Evolutionary conservation across 1,140 invertebrate species (phyloP).

Genomic region (Papilio machaon): DNA sequence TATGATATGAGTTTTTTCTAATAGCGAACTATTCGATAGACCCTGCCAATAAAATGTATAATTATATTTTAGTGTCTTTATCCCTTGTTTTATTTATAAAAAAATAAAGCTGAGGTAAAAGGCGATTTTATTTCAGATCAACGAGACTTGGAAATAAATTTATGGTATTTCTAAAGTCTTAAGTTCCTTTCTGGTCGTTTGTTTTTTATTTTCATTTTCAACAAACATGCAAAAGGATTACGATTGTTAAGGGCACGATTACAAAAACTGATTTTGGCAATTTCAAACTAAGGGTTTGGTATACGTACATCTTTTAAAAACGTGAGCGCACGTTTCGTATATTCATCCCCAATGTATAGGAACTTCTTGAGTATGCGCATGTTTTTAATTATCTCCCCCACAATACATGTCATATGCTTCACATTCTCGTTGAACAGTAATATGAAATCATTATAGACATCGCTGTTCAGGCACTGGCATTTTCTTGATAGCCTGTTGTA

Average conservation of each 20-base stretch:
- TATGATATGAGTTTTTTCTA: constrained; percentile 65
- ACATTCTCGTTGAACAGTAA: constrained; percentile 74
- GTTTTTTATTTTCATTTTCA: too few relatives aligned
- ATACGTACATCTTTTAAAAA: constrained; percentile 72
- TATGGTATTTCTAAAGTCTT: too few relatives aligned
- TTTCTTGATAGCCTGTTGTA: constrained; percentile 71
- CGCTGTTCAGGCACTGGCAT: constrained; percentile 68
- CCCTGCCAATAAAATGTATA: constrained; percentile 51
- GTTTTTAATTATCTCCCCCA: constrained; percentile 75
- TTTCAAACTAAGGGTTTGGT: not conserved
- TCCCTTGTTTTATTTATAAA: not conserved
- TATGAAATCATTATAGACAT: constrained; percentile 69
- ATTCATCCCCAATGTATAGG: constrained; percentile 66
- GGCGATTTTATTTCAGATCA: not conserved
- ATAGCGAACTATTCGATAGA: constrained; percentile 48
- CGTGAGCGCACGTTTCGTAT: constrained; percentile 67
- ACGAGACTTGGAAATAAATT: too few relatives aligned
- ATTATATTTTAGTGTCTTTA: not conserved
- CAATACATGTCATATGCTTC: constrained; percentile 58
- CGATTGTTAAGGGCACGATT: too few relatives aligned
- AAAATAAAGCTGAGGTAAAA: too few relatives aligned
- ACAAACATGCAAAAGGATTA: too few relatives aligned
- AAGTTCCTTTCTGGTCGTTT: too few relatives aligned
- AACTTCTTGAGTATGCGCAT: constrained; percentile 70
- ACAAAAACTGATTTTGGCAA: too few relatives aligned